Percentiles rank a stretch among this genome's conserved stretches.
phyloP scores from a whole-genome alignment of 2,888 invertebrate species.

The Clusia tigrina region DNA sequence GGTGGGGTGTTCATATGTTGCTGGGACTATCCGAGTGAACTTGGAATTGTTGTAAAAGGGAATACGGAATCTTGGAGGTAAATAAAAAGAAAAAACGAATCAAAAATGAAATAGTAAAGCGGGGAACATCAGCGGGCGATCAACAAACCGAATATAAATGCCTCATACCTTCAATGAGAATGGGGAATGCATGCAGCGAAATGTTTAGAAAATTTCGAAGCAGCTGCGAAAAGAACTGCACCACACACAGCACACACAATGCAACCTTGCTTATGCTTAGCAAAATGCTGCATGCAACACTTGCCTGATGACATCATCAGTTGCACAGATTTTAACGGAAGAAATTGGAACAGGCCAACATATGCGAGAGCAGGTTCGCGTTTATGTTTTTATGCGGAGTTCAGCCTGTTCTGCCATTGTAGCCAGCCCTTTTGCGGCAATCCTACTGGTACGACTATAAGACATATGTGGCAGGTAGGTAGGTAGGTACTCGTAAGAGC shows the following conservation, averaged over 20 bases:
- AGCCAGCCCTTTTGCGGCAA: neutral
- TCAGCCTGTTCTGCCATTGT: too few relatives aligned
- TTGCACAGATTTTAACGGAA: slow-evolving; percentile 57
- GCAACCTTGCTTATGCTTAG: neutral
- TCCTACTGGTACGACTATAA: neutral
- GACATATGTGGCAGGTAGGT: neutral
- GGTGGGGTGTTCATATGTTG: too few relatives aligned
- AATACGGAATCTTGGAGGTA: neutral
- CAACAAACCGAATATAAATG: too few relatives aligned
- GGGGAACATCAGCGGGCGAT: too few relatives aligned
- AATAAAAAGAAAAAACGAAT: too few relatives aligned
- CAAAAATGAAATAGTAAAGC: too few relatives aligned
- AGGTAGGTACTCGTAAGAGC: too few relatives aligned
- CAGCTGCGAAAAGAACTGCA: slow-evolving; percentile 7
- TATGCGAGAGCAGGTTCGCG: slow-evolving; percentile 30
- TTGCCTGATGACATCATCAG: neutral
- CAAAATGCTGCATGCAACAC: slow-evolving; percentile 42
- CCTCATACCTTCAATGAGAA: too few relatives aligned
- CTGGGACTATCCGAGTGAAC: neutral
- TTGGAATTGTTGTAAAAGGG: neutral
- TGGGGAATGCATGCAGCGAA: too few relatives aligned
- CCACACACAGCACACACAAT: neutral
- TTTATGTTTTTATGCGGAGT: neutral
- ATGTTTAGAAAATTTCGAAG: too few relatives aligned
- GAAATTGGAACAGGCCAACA: slow-evolving; percentile 50